Percentiles rank a stretch among this genome's conserved stretches.
phyloP scores from a whole-genome alignment of 2,888 invertebrate genomes.

The Fabriciana adippe region DNA sequence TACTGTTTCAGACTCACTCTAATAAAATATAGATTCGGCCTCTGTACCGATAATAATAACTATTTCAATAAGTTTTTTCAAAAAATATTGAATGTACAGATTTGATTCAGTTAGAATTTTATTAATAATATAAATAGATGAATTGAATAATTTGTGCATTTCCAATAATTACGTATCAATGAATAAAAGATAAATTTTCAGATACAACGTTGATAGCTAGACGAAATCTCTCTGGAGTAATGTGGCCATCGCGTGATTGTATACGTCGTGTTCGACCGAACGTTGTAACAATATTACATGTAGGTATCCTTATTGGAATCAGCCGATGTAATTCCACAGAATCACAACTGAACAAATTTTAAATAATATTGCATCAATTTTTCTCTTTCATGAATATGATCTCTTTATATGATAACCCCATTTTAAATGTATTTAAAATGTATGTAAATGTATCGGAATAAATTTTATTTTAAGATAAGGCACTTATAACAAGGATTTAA shows the following conservation, averaged over 20 bases:
- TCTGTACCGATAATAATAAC: too few species aligned
- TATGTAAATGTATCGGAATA: slow-evolving; percentile 4
- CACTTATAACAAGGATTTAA: slow-evolving; percentile 35
- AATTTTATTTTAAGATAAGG: slow-evolving; percentile 12
- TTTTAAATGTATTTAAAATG: not conserved
- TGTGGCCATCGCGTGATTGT: slow-evolving; percentile 15
- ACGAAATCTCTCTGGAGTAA: slow-evolving; percentile 8
- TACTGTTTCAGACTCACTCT: too few species aligned
- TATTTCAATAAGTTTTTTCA: too few species aligned
- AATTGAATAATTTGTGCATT: too few species aligned
- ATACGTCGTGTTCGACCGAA: not conserved
- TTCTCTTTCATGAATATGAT: too few species aligned
- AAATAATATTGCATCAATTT: too few species aligned
- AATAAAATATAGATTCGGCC: too few species aligned
- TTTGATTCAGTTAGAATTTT: too few species aligned
- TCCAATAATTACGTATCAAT: not conserved
- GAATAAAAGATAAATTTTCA: not conserved
- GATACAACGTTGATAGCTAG: not conserved
- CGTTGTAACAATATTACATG: slow-evolving; percentile 1
- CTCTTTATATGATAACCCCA: not conserved
- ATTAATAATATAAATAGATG: too few species aligned
- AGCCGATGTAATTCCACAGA: not conserved
- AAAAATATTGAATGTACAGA: too few species aligned
- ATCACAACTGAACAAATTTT: slow-evolving; percentile 2
- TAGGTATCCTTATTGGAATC: slow-evolving; percentile 2